These are phyloP conservation scores for Callopanchax toddi DNA, from an alignment of 2,113 vertebrate genomes.

Conservation along the genomic window DNA sequence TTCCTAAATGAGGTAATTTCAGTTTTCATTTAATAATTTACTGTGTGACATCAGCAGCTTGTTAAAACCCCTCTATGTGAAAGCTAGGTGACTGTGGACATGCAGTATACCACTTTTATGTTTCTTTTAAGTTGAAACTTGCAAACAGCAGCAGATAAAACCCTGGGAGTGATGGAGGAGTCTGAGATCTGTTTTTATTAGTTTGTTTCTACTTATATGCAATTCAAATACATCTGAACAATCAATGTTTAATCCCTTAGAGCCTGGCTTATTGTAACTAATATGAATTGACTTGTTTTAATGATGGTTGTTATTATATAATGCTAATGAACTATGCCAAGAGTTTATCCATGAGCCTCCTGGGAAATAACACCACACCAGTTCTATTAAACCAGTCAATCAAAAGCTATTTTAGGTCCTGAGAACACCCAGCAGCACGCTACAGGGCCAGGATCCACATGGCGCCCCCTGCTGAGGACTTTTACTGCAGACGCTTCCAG, in stretches of 20 bases:
- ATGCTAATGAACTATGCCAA: slow-evolving; percentile 28
- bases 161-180: slow-evolving; percentile 4
- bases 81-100: no score
- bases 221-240: slow-evolving; percentile 23
- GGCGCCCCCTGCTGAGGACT: slow-evolving; percentile 56
- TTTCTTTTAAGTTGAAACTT: not conserved
- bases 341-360: slow-evolving; percentile 22
- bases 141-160: not conserved
- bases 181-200: slow-evolving; percentile 21
- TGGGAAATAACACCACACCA: slow-evolving; percentile 54
- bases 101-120: no score
- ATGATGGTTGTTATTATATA: slow-evolving; percentile 39
- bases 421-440: not conserved
- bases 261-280: slow-evolving; percentile 15
- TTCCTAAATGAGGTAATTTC: slow-evolving; percentile 35
- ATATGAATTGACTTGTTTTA: slow-evolving; percentile 23
- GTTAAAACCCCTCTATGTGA: no score
- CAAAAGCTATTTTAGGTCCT: slow-evolving; percentile 12
- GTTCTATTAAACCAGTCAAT: slow-evolving; percentile 13
- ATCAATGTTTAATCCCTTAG: slow-evolving; percentile 30
- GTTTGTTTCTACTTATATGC: not conserved
- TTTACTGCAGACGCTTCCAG: slow-evolving; percentile 61
- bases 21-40: not conserved
- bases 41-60: not conserved
- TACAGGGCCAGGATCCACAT: slow-evolving; percentile 11